Evolutionary conservation across 2,797 vertebrate genomes (phyloP).

Genomic region (Microctenopoma stevenorrisi): DNA sequence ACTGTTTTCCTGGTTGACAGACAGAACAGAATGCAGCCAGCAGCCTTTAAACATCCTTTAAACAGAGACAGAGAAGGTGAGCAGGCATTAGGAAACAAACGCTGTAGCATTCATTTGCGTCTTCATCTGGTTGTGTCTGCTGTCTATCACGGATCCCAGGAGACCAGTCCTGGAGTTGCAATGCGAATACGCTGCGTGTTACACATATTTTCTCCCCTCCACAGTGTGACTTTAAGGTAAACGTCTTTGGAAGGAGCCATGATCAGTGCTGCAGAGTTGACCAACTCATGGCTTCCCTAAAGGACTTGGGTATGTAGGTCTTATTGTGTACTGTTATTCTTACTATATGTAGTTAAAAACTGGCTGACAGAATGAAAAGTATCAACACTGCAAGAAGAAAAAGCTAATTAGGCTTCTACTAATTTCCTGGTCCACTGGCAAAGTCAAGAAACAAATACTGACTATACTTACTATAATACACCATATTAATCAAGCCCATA

Average conservation of each 20-base stretch:
- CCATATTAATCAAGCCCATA: constrained; percentile 33
- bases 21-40: constrained; percentile 7
- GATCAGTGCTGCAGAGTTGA: too few species aligned
- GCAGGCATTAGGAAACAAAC: constrained; percentile 52
- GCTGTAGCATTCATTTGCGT: constrained; percentile 36
- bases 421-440: constrained; percentile 45
- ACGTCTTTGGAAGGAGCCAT: constrained; percentile 21
- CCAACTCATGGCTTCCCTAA: too few species aligned
- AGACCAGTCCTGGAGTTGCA: constrained; percentile 62
- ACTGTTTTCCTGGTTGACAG: constrained; percentile 42
- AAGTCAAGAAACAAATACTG: constrained; percentile 13
- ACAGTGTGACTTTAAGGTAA: constrained; percentile 31
- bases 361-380: constrained; percentile 1
- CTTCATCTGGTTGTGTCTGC: constrained; percentile 43
- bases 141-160: constrained; percentile 50
- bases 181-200: constrained; percentile 63
- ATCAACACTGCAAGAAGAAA: constrained; percentile 1
- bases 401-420: constrained; percentile 21
- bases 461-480: constrained; percentile 20
- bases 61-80: constrained; percentile 18
- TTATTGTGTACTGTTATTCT: too few species aligned
- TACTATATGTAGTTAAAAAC: background rate
- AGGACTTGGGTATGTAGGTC: too few species aligned
- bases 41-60: too few species aligned
- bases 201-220: constrained; percentile 36